Evolutionary conservation across 2,113 vertebrate species (phyloP), one percentile per base, ranked within the genome.

Genomic region (Ctenomys sociabilis): DNA sequence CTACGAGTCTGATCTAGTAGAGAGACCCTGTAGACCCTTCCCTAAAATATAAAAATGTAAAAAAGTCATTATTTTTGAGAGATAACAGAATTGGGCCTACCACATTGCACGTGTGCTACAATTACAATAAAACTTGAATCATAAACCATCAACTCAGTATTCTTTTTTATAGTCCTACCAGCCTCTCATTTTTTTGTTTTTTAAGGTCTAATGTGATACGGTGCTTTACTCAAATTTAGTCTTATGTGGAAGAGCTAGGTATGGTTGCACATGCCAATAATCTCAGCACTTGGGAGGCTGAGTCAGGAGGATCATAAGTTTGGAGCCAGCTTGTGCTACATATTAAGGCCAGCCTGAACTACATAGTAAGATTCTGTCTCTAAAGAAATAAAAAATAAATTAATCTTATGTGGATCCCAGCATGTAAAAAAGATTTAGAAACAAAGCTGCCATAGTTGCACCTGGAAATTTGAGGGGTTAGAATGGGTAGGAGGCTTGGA

Each of bases 151-250:
- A 40, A n/a, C 49, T n/a, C 7, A 57, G 43, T 78, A 59, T 93
- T 81, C 63, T n/a, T 81, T 88, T 68, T 17, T 49, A 16, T n/a
- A 95, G 28, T 80, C 63, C 35, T 59, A 88, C 9, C 72, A 85
- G 57, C 28, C 35, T 93, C 13, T 63, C 37, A 86, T 35, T 94
- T 92, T 72, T 94, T n/a, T 86, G 24, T 91, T 40, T 94, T 83
- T 77, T 63, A 68, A 90, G 19, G 2, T 70, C 68, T 93, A 81
- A 94, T 85, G 21, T 32, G 1, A 54, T 63, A 88, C 21, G 78
- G 8, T 84, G 11, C 32, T 92, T 78, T 80, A 59, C 94, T 90
- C 13, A 54, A 75, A 90, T 93, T 84, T 92, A 90, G 52, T 85
- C 68, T n/a, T 70, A 66, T 16, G 12, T 68, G 30, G 32, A 35